Base-by-base conservation (phyloP, 2,797 vertebrate species). In the Helostoma temminkii region DNA sequence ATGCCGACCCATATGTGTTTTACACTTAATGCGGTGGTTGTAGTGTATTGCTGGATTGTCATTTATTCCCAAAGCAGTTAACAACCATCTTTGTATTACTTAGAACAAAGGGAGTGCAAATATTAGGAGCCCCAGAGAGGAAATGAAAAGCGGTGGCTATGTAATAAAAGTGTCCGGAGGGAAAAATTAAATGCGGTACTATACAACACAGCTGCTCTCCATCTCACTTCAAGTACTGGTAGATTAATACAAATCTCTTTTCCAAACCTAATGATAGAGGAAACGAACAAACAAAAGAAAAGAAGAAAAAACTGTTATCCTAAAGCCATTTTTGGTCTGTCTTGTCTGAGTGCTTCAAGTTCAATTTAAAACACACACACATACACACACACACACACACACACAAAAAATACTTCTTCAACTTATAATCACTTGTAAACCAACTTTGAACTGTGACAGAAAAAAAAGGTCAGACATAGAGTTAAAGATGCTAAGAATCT, bases 91-190 rank as follows among this genome's bases (percentile, higher is more conserved):
- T 56, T 71, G 48, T 18, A 14, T n/a, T 49, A 61, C 58, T 22
- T 34, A 60, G 57, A 48, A 45, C 18, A 52, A 30, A 72, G 54
- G 57, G 56, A 83, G 24, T 11, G 18, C n/a, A 81, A 62, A 65
- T 47, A 70, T 56, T 41, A 48, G 18, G 39, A 55, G 24, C 22
- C 24, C 53, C 21, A 1, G 36, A 11, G 15, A 60, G 25, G 53
- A 59, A 59, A 60, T 43, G 37, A 55, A 16, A 52, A 63, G 28
- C 12, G 14, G 12, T 62, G 14, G 25, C 48, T 42, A 48, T 36
- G 26, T n/a, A 41, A 56, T 60, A 47, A 60, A 50, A 32, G n/a
- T 25, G 24, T 60, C 32, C 15, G 4, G 28, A 21, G 2, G 21
- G 3, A 12, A 19, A n/a, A 50, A 53, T n/a, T 32, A 49, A 57